Evolutionary conservation across 2,888 invertebrate genomes (phyloP).

Genomic region (Thera obeliscata): DNA sequence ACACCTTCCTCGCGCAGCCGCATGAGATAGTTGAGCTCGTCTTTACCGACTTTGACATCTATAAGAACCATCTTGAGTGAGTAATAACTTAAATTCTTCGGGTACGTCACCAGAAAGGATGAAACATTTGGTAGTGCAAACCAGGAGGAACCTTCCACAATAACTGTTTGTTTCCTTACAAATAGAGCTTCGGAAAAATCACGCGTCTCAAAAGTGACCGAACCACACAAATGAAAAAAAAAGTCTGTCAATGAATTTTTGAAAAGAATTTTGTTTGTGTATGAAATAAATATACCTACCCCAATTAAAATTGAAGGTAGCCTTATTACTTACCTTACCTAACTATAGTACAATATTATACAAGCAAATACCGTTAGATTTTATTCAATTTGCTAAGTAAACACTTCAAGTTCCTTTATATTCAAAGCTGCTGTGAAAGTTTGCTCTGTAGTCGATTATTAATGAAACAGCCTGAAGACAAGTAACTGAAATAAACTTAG

Average conservation of each 20-base stretch:
- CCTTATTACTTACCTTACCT: background rate
- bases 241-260: no score
- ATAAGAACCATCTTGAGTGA: constrained; percentile 88
- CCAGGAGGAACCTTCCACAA: no score
- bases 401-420: constrained; percentile 17
- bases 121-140: no score
- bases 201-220: no score
- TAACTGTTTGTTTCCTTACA: no score
- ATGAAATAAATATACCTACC: no score
- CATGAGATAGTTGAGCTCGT: constrained; percentile 93
- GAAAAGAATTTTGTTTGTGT: no score
- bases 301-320: no score
- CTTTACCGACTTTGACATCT: constrained; percentile 92
- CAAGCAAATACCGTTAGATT: constrained; percentile 1
- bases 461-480: constrained; percentile 21
- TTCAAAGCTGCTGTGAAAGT: constrained; percentile 16
- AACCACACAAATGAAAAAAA: no score
- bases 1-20: constrained; percentile 91
- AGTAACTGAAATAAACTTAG: constrained; percentile 26
- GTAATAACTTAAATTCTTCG: constrained; percentile 57
- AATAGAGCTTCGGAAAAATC: no score
- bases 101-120: no score
- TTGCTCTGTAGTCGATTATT: constrained; percentile 24
- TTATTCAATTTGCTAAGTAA: constrained; percentile 6
- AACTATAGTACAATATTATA: background rate